Percentiles rank a stretch among this genome's conserved stretches.
phyloP scores from a whole-genome alignment of 2,888 invertebrate genomes.

The Lasioglossum figueresi region DNA sequence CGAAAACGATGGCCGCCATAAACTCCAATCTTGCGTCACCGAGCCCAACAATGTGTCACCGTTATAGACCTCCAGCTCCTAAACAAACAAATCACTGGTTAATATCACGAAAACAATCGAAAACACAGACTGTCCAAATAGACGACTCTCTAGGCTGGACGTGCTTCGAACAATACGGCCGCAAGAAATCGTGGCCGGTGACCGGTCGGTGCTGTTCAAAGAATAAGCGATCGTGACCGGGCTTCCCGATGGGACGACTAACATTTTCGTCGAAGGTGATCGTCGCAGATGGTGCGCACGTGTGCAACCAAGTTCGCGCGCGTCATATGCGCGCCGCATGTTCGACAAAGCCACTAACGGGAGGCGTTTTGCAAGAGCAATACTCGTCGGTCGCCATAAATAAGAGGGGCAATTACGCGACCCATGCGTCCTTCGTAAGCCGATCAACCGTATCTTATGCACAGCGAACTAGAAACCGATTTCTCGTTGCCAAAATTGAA shows the following conservation, averaged over 20 bases:
- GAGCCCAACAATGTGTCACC: slow-evolving; percentile 88
- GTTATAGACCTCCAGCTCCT: slow-evolving; percentile 92
- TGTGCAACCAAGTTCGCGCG: slow-evolving; percentile 53
- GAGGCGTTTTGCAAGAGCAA: slow-evolving; percentile 30
- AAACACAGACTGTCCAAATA: neutral
- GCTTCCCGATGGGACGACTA: slow-evolving; percentile 30
- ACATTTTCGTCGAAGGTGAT: slow-evolving; percentile 45
- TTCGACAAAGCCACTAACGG: slow-evolving; percentile 16
- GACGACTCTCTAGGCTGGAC: neutral
- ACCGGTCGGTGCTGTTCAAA: slow-evolving; percentile 40
- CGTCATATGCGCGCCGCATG: slow-evolving; percentile 41
- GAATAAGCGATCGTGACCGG: slow-evolving; percentile 56
- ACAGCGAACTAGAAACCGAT: neutral
- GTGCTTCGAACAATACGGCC: neutral
- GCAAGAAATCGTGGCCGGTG: neutral
- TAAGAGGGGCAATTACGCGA: slow-evolving; percentile 35
- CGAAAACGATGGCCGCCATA: slow-evolving; percentile 89
- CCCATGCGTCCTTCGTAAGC: slow-evolving; percentile 33
- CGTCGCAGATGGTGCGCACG: slow-evolving; percentile 63
- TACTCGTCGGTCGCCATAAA: slow-evolving; percentile 35
- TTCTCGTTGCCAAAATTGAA: neutral
- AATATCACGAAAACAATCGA: slow-evolving; percentile 4
- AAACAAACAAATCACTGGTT: slow-evolving; percentile 59
- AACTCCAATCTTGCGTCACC: slow-evolving; percentile 91
- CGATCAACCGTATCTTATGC: slow-evolving; percentile 24